Percentiles rank a stretch among this genome's conserved stretches.
Evolutionary conservation across 1,140 invertebrate genomes (phyloP).

Genomic region (Macrosteles quadrilineatus): DNA sequence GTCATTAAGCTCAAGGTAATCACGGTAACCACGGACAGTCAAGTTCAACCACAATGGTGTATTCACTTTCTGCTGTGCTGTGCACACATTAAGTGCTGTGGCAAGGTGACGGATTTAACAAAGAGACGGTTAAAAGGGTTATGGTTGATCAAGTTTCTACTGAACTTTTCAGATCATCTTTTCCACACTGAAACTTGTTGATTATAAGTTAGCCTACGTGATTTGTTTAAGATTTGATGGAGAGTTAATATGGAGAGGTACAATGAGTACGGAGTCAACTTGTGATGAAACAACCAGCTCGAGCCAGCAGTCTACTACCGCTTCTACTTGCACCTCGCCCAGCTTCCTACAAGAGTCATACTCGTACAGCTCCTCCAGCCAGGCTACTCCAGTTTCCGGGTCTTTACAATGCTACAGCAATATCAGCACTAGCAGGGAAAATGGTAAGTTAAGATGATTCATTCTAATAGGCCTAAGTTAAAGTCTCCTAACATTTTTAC

Average conservation of each 20-base stretch:
- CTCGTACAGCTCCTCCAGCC: neutral
- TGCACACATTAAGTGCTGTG: too few species aligned
- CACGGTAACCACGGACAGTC: too few species aligned
- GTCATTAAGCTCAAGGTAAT: too few species aligned
- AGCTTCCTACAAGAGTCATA: neutral
- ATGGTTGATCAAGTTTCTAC: too few species aligned
- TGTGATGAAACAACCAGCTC: slow-evolving; percentile 16
- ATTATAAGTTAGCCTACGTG: neutral
- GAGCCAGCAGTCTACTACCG: neutral
- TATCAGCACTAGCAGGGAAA: neutral
- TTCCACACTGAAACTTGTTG: neutral
- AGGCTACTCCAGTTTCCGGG: neutral
- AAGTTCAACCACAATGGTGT: too few species aligned
- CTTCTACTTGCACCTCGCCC: slow-evolving; percentile 4
- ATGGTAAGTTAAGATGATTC: slow-evolving; percentile 1
- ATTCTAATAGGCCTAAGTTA: too few species aligned
- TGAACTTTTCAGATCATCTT: too few species aligned
- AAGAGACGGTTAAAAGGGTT: too few species aligned
- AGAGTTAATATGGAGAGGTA: slow-evolving; percentile 13
- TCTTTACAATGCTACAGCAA: slow-evolving; percentile 15
- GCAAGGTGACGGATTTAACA: too few species aligned
- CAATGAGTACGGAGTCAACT: slow-evolving; percentile 10
- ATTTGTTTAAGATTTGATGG: neutral
- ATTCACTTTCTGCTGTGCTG: too few species aligned
- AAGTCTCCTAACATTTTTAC: too few species aligned